These are phyloP conservation scores for Hololepta plana DNA, from an alignment of 2,888 invertebrate genomes.

Conservation along the genomic window DNA sequence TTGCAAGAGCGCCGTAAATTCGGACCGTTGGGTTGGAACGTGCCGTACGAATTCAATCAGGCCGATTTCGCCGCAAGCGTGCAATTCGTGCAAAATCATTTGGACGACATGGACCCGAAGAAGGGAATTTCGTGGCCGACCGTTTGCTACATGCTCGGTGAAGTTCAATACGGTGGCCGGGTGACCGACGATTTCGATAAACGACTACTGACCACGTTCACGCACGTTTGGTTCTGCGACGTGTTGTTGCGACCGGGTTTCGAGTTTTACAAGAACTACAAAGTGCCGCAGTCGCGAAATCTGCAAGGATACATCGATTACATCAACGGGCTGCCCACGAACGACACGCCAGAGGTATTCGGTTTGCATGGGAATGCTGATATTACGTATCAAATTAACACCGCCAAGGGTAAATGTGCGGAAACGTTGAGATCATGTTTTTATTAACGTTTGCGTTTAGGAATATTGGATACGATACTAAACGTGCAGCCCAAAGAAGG, in stretches of 20 bases:
- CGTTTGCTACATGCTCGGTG: conserved; percentile 93
- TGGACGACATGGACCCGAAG: conserved; percentile 93
- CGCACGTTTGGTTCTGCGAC: conserved; percentile 91
- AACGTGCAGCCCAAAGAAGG: conserved; percentile 97
- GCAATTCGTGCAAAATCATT: conserved; percentile 89
- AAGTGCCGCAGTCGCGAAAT: conserved; percentile 71
- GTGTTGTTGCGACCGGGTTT: conserved; percentile 70
- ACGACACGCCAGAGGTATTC: conserved; percentile 89
- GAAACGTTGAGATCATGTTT: conserved; percentile 5
- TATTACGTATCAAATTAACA: conserved; percentile 94
- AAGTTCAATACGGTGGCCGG: conserved; percentile 64
- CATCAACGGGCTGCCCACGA: conserved; percentile 51
- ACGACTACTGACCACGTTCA: conserved; percentile 78
- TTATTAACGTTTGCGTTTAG: conserved; percentile 15
- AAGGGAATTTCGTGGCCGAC: conserved; percentile 96
- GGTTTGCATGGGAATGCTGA: conserved; percentile 94
- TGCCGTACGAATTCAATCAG: conserved; percentile 94
- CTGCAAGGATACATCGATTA: conserved; percentile 69
- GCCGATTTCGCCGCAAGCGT: conserved; percentile 91
- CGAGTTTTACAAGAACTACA: conserved; percentile 86
- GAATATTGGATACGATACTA: conserved; percentile 81
- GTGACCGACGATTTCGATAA: conserved; percentile 97
- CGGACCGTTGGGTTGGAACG: conserved; percentile 92
- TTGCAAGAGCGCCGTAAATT: conserved; percentile 92
- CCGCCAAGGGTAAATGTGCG: conserved; percentile 50